These are phyloP conservation scores for Rhinichthys osculus DNA, from an alignment of 2,797 vertebrate genomes.

Conservation along the genomic window DNA sequence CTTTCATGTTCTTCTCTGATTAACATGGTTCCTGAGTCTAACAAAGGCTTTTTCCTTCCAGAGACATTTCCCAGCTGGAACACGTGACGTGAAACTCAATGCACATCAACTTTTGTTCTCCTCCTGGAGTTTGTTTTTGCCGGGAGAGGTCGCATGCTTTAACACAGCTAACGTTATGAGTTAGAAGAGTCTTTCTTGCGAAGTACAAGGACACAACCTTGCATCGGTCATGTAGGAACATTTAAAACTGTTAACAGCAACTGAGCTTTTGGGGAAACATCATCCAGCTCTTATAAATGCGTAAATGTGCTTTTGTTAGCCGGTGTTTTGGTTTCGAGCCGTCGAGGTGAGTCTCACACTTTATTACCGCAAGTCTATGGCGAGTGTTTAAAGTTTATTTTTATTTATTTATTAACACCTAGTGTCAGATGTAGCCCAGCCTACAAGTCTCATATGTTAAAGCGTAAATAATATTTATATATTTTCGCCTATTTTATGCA, in stretches of 20 bases:
- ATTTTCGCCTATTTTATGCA: too few species aligned
- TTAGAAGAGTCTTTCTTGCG: neutral
- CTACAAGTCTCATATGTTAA: neutral
- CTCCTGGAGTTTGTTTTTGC: conserved; percentile 58
- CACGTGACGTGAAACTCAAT: conserved; percentile 71
- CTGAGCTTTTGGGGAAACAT: neutral
- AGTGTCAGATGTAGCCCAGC: neutral
- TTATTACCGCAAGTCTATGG: neutral
- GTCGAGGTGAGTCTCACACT: conserved; percentile 47
- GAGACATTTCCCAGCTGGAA: conserved; percentile 55
- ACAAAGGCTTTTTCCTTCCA: conserved; percentile 48
- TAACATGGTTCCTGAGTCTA: conserved; percentile 16
- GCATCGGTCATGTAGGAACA: conserved; percentile 10
- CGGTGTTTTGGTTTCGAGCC: conserved; percentile 3
- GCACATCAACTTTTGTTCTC: conserved; percentile 56
- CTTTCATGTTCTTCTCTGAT: conserved; percentile 26
- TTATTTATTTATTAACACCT: neutral
- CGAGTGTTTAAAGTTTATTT: neutral
- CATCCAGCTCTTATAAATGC: conserved; percentile 19
- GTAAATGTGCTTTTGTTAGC: neutral
- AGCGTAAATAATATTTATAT: neutral
- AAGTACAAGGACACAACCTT: conserved; percentile 28
- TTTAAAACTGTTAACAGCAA: neutral
- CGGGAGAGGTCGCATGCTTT: conserved; percentile 62
- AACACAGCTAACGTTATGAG: conserved; percentile 1